Base-by-base conservation (phyloP, 2,888 invertebrate genomes). In the Epirrhoe tristata region DNA sequence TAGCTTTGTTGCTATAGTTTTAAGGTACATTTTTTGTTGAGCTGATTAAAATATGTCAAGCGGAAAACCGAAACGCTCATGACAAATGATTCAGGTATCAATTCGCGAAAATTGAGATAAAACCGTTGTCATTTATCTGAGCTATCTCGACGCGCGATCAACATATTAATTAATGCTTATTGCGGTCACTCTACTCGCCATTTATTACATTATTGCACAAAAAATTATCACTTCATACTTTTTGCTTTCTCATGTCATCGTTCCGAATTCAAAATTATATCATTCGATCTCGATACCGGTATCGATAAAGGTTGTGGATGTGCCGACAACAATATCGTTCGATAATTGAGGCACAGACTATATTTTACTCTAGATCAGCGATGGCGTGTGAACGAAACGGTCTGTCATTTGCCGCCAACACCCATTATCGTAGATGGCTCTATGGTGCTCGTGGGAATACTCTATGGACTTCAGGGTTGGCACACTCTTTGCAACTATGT, bases 141-240 rank as follows among this genome's bases (percentile, higher is more conserved):
- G 77, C 71, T 79, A 89, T 90, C 87, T 85, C 80, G 83, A 86
- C 84, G 76, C 77, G 78, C 80, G 85, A 90, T 91, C 90, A 88
- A 84, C 87, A 89, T 90, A 87, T 89, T 89, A 91, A 91, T 90
- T 84, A 82, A 81, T 85, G 80, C 77, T 39, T 51, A 67, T 59
- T 63, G 67, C 58, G 54, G 54, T 58, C 66, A 58, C 58, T 58
- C 43, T 60, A 53, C 39, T 48, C 32, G 57, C 36, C 58, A 34
- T 57, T 66, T 61, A 54, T 62, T 57, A 54, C 55, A 54, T 52
- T 52, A 52, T 31, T 24, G 52, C 24, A 31, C 10, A 31, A 24
- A 58, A 58, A 50, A 32, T 58, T 4, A 58, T 34, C 24, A 52
- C 31, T 34, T 48, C 48, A 53, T 46, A 59, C n/a, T 52, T 60